Conservation (phyloP, 2,888 invertebrate species). For the Orthosia gothica region DNA sequence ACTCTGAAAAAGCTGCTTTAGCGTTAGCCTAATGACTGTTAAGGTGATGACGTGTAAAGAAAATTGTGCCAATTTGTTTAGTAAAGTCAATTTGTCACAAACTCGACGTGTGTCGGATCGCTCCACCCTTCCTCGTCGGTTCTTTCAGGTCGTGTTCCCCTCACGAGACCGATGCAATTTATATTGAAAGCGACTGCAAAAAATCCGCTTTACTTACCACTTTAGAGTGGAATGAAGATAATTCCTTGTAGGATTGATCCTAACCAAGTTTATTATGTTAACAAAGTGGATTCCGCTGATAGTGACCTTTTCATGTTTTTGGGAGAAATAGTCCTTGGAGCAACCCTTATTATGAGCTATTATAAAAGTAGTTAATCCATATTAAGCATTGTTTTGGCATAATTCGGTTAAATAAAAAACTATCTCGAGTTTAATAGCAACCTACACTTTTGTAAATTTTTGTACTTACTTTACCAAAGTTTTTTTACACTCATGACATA, state of each 20-base stretch:
- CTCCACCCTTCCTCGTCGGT: too few species aligned
- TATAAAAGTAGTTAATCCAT: not conserved
- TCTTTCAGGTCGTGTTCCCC: conserved; percentile 69
- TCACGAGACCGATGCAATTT: conserved; percentile 80
- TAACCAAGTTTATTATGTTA: conserved; percentile 30
- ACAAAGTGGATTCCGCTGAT: conserved; percentile 4
- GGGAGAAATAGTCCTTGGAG: too few species aligned
- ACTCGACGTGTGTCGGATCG: conserved; percentile 43
- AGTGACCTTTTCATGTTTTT: conserved; percentile 13
- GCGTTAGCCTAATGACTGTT: conserved; percentile 59
- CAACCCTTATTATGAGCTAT: not conserved
- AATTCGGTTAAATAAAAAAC: too few species aligned
- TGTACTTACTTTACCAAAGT: too few species aligned
- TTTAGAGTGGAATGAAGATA: conserved; percentile 40
- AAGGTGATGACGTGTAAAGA: conserved; percentile 70
- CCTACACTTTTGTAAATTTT: too few species aligned
- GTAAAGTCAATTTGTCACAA: conserved; percentile 64
- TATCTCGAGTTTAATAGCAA: too few species aligned
- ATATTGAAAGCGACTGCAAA: conserved; percentile 78
- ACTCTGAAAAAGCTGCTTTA: too few species aligned
- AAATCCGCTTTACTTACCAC: conserved; percentile 55
- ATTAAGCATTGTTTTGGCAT: too few species aligned
- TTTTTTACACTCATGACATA: too few species aligned
- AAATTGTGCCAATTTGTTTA: conserved; percentile 70
- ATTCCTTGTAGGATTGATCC: conserved; percentile 42